A percentile compares a stretch with the other conserved stretches of the same genome.
Conservation (phyloP, 1,140 invertebrate species). For the Zaprionus vittiger region DNA sequence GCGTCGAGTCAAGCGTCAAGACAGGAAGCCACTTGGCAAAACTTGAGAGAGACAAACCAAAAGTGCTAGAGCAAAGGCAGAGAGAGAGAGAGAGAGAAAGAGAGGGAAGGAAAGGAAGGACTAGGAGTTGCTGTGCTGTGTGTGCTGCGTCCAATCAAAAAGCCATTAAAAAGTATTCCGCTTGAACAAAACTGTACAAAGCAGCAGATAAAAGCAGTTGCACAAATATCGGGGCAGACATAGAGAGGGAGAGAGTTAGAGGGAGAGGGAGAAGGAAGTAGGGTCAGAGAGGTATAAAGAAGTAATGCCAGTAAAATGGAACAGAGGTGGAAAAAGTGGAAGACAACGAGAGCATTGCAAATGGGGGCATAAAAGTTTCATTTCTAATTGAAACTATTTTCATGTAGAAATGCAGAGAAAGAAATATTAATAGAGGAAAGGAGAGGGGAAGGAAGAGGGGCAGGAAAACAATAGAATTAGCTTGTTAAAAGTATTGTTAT, state of each 20-base stretch:
- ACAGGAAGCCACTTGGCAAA: slow-evolving; percentile 74
- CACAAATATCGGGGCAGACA: slow-evolving; percentile 20
- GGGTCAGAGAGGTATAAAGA: not conserved
- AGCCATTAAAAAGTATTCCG: slow-evolving; percentile 84
- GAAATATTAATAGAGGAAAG: not conserved
- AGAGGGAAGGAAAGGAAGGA: not conserved
- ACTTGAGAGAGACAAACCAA: slow-evolving; percentile 53
- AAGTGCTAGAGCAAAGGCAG: slow-evolving; percentile 22
- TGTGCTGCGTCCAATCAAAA: slow-evolving; percentile 80
- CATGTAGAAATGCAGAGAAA: slow-evolving; percentile 42
- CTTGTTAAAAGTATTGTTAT: no score
- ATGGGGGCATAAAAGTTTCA: slow-evolving; percentile 22
- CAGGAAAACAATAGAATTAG: no score
- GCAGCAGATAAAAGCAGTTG: slow-evolving; percentile 72
- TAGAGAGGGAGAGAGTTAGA: slow-evolving; percentile 2
- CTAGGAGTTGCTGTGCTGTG: slow-evolving; percentile 32
- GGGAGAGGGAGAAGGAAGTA: not conserved
- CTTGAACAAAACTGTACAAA: slow-evolving; percentile 82
- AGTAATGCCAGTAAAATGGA: slow-evolving; percentile 8
- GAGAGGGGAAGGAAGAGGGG: not conserved
- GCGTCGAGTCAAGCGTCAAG: slow-evolving; percentile 80
- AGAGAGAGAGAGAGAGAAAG: not conserved
- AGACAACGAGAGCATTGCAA: not conserved
- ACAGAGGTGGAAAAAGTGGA: slow-evolving; percentile 1
- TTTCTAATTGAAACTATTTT: slow-evolving; percentile 62